Evolutionary conservation across 2,113 vertebrate species (phyloP), one percentile per base, ranked within the genome.

Genomic region (Regulus satrapa): DNA sequence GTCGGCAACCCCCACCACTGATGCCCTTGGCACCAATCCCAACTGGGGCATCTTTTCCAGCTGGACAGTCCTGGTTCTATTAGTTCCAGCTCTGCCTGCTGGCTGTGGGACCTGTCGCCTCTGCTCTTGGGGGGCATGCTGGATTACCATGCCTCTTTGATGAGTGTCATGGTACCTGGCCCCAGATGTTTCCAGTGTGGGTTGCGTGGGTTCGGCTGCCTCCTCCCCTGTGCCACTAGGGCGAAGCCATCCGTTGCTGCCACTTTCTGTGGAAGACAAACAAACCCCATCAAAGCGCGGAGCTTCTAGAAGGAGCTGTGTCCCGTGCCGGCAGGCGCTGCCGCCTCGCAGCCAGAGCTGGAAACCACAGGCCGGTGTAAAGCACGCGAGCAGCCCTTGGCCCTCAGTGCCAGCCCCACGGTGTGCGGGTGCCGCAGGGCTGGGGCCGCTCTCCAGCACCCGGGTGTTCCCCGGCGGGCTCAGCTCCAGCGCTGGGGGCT

Each of bases 221-320:
- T 38, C 79, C 64, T 85, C 66, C 72, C 15, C 2, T 5, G 6
- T 55, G 78, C 36, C 6, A 4, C 62, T 2, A 8, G 34, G 32
- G 58, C 3, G 1, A 75, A 68, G 62, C 73, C 14, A 13, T 40
- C 9, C 21, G 84, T 66, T 23, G 36, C 87, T 5, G 18, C 68
- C 2, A 10, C 43, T 66, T 49, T 56, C 63, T 41, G 86, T 28
- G 9, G 40, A 73, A 95, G 77, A 48, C 83, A 25, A 81, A 89
- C 76, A 58, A 64, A 85, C 32, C 52, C 80, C 94, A 90, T 95
- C 96, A 93, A 93, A 97, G 91, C 85, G 17, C 21, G 0, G 23
- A 64, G 59, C 85, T 86, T 94, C 79, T 38, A 86, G 90, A 91
- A 92, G 55, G 46, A 67, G 85, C 89, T 72, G 8, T 32, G 58